Base-by-base conservation (phyloP, 2,888 invertebrate genomes). In the Microdon myrmicae region DNA sequence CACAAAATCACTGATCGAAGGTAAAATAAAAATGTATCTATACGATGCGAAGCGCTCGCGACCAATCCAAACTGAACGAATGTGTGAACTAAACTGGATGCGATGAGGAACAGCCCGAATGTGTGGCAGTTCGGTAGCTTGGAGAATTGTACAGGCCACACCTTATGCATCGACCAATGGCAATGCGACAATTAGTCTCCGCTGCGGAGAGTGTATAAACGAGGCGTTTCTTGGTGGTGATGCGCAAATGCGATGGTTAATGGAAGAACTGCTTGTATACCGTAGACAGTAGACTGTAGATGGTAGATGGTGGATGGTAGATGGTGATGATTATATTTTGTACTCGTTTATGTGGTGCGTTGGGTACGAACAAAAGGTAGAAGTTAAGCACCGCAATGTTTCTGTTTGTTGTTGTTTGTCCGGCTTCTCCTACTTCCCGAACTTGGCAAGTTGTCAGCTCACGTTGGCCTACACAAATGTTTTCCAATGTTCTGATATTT, bases 401-500 rank as follows among this genome's bases (percentile, higher is more conserved):
- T 64, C 64, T 64, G 64, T 64, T 64, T 64, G 64, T 64, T 64
- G 64, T 64, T 28, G 41, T 56, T 53, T 43, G 41, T 41, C 44
- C 45, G n/a, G 49, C 32, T 58, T 64, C 64, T 64, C 58, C 41
- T 64, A 58, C 58, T 41, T 31, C 43, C 29, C 29, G 31, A 26
- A 51, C 58, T 58, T 51, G 58, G 64, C 58, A 64, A 64, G 58
- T 64, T 64, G 64, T 64, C 64, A 64, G 64, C 64, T 64, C 51
- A 64, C 64, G 43, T 64, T 64, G 64, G 64, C 64, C 47, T 64
- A 58, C n/a, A n/a, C 64, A 64, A 64, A 64, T 64, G 64, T 64
- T 64, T 64, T 64, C 56, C 56, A 64, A 64, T 64, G 64, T 67
- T 53, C 60, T 56, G 60, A 67, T 67, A 49, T 51, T 47, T 55